These are phyloP conservation scores for Tromatobia lineatoria DNA, from an alignment of 2,888 invertebrate species.

Conservation along the genomic window DNA sequence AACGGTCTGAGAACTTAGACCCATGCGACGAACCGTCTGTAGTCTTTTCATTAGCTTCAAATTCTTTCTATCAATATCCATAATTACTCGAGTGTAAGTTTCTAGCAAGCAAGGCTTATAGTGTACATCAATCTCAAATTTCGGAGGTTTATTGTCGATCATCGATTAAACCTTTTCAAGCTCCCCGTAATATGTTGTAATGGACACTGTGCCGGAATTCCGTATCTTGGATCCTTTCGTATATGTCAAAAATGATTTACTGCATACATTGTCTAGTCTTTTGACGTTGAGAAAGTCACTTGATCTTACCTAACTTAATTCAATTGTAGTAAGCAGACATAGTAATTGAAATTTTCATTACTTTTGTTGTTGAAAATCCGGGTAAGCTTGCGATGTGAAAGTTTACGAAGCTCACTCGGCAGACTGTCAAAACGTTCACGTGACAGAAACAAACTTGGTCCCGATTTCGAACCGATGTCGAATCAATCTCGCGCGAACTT, in stretches of 20 bases:
- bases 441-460: too few species aligned
- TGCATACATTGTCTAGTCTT: not conserved
- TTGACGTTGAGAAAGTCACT: too few species aligned
- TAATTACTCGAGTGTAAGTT: conserved; percentile 84
- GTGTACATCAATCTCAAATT: conserved; percentile 86
- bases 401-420: too few species aligned
- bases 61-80: conserved; percentile 86
- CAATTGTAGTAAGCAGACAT: too few species aligned
- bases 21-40: conserved; percentile 87
- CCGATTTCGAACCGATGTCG: too few species aligned
- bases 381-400: too few species aligned
- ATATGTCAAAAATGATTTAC: conserved; percentile 5
- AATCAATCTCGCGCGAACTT: too few species aligned
- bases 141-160: conserved; percentile 87
- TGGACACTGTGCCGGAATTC: conserved; percentile 17
- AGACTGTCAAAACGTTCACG: too few species aligned
- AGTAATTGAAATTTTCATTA: too few species aligned
- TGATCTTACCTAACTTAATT: too few species aligned
- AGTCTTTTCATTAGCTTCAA: conserved; percentile 88
- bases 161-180: conserved; percentile 67
- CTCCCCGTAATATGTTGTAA: conserved; percentile 33
- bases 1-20: conserved; percentile 85
- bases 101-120: conserved; percentile 85
- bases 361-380: too few species aligned
- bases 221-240: conserved; percentile 24